A percentile compares a stretch with the other conserved stretches of the same genome.
phyloP scores from a whole-genome alignment of 2,888 invertebrate genomes.

The Protodeltote pygarga region DNA sequence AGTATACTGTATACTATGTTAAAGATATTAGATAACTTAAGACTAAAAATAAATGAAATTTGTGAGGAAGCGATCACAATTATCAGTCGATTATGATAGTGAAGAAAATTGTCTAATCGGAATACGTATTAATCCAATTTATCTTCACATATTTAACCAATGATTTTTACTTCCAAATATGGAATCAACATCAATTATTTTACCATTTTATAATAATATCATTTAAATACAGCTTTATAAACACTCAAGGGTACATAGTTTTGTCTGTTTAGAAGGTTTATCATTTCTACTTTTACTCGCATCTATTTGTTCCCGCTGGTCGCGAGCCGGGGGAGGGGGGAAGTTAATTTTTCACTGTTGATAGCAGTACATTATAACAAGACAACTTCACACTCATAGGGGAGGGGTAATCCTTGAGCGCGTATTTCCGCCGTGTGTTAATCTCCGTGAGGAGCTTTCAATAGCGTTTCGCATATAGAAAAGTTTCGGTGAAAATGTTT shows the following conservation, averaged over 20 bases:
- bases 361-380: constrained; percentile 67
- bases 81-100: no score
- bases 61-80: no score
- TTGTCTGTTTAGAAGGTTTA: constrained; percentile 13
- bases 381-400: constrained; percentile 72
- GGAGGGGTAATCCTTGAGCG: constrained; percentile 78
- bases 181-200: no score
- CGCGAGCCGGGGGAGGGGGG: constrained; percentile 18
- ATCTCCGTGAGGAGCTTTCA: constrained; percentile 83
- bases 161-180: no score
- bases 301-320: constrained; percentile 45
- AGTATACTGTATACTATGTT: no score
- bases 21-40: no score
- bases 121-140: no score
- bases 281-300: constrained; percentile 20
- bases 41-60: no score
- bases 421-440: constrained; percentile 80
- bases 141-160: no score
- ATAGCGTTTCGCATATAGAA: constrained; percentile 82
- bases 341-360: constrained; percentile 60
- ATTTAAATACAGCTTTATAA: neutral
- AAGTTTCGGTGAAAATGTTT: constrained; percentile 83
- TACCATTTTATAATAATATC: neutral
- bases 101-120: no score
- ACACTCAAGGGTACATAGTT: constrained; percentile 6